Evolutionary conservation across 1,140 invertebrate genomes (phyloP).

Genomic region (Diploscapter pachys): DNA sequence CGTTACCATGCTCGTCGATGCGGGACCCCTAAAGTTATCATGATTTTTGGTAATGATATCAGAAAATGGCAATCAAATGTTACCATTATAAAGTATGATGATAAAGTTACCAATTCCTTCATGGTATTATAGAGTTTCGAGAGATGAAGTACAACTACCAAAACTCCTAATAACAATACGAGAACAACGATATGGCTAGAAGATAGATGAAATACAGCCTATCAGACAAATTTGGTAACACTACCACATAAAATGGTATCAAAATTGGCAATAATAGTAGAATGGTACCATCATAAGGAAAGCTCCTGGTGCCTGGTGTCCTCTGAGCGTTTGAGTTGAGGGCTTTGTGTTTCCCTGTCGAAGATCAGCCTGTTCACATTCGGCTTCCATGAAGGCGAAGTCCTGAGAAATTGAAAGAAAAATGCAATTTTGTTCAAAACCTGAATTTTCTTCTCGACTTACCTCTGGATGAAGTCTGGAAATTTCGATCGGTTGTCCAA

Average conservation of each 20-base stretch:
- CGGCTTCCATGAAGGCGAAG: slow-evolving; percentile 73
- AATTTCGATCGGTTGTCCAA: slow-evolving; percentile 86
- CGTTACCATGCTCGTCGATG: slow-evolving; percentile 77
- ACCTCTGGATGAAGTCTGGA: slow-evolving; percentile 74
- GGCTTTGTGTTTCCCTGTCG: slow-evolving; percentile 74
- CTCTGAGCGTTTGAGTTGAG: slow-evolving; percentile 71
- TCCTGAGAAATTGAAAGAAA: slow-evolving; percentile 63
- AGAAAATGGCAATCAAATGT: no score
- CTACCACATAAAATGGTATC: no score
- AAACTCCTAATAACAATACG: no score
- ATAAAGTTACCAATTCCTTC: no score
- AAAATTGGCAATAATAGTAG: not conserved
- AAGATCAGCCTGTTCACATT: slow-evolving; percentile 80
- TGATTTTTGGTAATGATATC: not conserved
- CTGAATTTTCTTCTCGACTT: not conserved
- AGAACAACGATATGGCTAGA: no score
- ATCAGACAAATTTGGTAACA: no score
- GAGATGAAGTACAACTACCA: no score
- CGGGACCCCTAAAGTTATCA: slow-evolving; percentile 67
- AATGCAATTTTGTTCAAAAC: not conserved
- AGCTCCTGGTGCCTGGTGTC: slow-evolving; percentile 82
- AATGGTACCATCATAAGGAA: slow-evolving; percentile 73
- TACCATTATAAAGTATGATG: no score
- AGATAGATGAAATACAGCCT: no score
- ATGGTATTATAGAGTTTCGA: no score